Percentiles rank a stretch among this genome's conserved stretches.
Evolutionary conservation across 2,113 vertebrate species (phyloP).

Genomic region (Aegithalos caudatus): DNA sequence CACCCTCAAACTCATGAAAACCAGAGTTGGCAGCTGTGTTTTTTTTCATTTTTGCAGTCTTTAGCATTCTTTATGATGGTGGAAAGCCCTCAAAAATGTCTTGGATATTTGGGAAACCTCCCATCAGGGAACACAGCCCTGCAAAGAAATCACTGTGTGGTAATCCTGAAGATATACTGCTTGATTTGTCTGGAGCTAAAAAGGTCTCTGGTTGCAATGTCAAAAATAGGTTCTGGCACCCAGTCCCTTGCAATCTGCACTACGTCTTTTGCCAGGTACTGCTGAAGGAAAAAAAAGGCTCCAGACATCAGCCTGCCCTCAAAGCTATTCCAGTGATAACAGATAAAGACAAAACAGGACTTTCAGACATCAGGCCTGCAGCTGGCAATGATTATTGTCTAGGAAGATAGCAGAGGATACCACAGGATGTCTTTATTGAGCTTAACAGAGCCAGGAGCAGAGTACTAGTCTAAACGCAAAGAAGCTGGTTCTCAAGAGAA

Average conservation of each 20-base stretch:
- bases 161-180: slow-evolving; percentile 11
- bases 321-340: not conserved
- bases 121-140: not conserved
- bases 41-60: not conserved
- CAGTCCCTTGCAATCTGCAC: not conserved
- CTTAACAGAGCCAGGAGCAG: not conserved
- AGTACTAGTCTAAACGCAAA: not conserved
- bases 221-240: not conserved
- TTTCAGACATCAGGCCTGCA: slow-evolving; percentile 42
- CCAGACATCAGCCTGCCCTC: slow-evolving; percentile 22
- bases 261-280: not conserved
- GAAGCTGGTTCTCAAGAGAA: not conserved
- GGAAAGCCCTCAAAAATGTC: slow-evolving; percentile 9
- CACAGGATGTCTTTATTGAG: not conserved
- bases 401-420: not conserved
- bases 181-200: not conserved
- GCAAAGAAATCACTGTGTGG: not conserved
- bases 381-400: not conserved
- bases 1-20: not conserved
- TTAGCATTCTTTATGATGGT: not conserved
- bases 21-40: not conserved
- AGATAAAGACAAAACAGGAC: slow-evolving; percentile 38
- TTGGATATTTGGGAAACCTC: slow-evolving; percentile 8
- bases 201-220: not conserved
- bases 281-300: not conserved